phyloP scores from a whole-genome alignment of 2,888 invertebrate species.

The Tinea pellionella region DNA sequence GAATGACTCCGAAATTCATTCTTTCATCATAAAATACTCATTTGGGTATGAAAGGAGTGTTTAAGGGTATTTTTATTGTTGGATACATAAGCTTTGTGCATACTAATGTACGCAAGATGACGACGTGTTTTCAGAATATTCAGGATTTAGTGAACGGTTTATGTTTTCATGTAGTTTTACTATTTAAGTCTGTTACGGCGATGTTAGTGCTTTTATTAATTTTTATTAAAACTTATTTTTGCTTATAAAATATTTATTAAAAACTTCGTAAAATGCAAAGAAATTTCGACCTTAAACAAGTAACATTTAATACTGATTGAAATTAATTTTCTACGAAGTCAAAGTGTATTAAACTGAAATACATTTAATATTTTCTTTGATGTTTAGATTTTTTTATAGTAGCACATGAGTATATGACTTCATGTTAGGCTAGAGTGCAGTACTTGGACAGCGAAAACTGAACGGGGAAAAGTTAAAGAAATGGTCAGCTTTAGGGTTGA shows the following conservation, averaged over 20 bases:
- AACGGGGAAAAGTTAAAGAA: too few relatives aligned
- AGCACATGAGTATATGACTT: too few relatives aligned
- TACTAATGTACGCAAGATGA: slow-evolving; percentile 17
- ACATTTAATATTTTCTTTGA: too few relatives aligned
- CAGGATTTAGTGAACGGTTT: not conserved
- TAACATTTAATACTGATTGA: too few relatives aligned
- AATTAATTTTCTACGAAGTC: too few relatives aligned
- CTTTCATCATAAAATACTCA: slow-evolving; percentile 4
- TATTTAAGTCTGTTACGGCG: not conserved
- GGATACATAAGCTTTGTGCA: slow-evolving; percentile 33
- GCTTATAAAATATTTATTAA: not conserved
- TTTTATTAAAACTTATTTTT: not conserved
- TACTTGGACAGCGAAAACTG: too few relatives aligned
- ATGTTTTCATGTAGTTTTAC: not conserved
- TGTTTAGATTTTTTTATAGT: too few relatives aligned
- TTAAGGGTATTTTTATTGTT: slow-evolving; percentile 41
- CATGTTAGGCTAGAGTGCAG: too few relatives aligned
- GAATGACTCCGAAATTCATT: slow-evolving; percentile 1
- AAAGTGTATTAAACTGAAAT: too few relatives aligned
- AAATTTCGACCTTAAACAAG: too few relatives aligned
- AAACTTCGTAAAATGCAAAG: too few relatives aligned
- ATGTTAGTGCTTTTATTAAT: not conserved
- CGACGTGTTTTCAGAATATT: not conserved
- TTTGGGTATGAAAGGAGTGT: slow-evolving; percentile 23
- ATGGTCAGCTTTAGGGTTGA: too few relatives aligned